These are phyloP conservation scores for Leptoclinus maculatus DNA, from an alignment of 2,797 vertebrate species.

Conservation along the genomic window DNA sequence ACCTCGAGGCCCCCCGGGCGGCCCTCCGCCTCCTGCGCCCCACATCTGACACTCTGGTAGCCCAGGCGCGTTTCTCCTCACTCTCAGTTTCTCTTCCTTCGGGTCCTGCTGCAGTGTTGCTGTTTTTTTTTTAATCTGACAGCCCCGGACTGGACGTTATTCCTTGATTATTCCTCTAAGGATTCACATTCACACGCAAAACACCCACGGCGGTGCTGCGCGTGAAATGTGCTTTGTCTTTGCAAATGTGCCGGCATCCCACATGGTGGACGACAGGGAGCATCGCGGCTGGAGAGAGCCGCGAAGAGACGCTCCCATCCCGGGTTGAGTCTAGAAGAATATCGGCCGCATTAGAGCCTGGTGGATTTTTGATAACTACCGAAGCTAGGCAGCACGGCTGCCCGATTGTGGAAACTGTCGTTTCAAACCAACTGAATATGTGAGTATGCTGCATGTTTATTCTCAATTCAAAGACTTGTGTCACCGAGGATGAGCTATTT, in stretches of 20 bases:
- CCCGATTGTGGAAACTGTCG: constrained; percentile 11
- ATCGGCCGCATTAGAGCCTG: background rate
- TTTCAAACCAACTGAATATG: constrained; percentile 13
- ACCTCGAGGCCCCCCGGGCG: constrained; percentile 76
- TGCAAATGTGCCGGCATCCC: constrained; percentile 40
- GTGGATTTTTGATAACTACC: constrained; percentile 24
- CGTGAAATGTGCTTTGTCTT: constrained; percentile 54
- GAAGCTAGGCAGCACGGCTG: background rate
- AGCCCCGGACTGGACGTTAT: constrained; percentile 7
- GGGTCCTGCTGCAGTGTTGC: constrained; percentile 28
- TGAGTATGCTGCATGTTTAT: constrained; percentile 39
- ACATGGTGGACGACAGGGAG: constrained; percentile 27
- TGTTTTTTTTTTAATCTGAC: background rate
- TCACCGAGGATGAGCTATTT: background rate
- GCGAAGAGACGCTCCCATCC: constrained; percentile 16
- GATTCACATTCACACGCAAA: constrained; percentile 16
- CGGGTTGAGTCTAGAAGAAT: background rate
- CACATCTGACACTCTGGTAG: constrained; percentile 54
- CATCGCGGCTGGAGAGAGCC: background rate
- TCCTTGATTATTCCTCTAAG: constrained; percentile 7
- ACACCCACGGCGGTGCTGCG: constrained; percentile 8
- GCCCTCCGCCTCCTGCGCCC: constrained; percentile 73
- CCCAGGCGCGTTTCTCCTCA: constrained; percentile 33
- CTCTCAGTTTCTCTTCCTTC: constrained; percentile 32
- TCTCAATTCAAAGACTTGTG: background rate